A percentile compares a stretch with the other conserved stretches of the same genome.
These are phyloP conservation scores for Matsumurasca onukii DNA, from an alignment of 1,140 invertebrate species.

Conservation along the genomic window DNA sequence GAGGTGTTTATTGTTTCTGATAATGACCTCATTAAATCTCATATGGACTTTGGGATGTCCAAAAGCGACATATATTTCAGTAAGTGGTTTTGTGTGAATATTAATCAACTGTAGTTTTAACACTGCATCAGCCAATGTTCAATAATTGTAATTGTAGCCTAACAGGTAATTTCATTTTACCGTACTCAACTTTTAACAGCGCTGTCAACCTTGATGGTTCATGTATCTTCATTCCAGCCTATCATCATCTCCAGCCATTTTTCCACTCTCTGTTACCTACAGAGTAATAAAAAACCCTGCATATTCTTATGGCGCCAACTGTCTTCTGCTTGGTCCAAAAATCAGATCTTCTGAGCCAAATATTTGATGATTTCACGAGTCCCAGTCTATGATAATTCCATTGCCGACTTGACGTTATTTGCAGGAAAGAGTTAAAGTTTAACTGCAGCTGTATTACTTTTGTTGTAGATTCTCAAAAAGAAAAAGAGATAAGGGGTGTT, in stretches of 20 bases:
- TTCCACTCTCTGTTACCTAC: neutral
- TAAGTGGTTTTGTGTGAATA: constrained; percentile 3
- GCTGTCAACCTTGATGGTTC: neutral
- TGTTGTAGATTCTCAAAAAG: constrained; percentile 70
- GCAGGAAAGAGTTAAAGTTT: neutral
- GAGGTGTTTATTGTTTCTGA: constrained; percentile 33
- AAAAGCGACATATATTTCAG: constrained; percentile 31
- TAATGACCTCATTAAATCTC: constrained; percentile 35
- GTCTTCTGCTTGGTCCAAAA: neutral
- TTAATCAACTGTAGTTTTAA: neutral
- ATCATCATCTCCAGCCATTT: neutral
- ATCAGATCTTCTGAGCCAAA: neutral
- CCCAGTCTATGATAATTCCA: neutral
- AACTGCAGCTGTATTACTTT: constrained; percentile 16
- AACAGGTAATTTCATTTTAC: neutral
- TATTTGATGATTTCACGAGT: neutral
- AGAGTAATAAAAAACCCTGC: neutral
- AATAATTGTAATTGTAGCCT: neutral
- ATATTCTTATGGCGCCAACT: neutral
- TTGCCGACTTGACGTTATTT: neutral
- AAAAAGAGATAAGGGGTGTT: constrained; percentile 82
- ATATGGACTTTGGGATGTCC: neutral
- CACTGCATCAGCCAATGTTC: neutral
- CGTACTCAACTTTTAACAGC: neutral
- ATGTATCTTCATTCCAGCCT: neutral